These are phyloP conservation scores for Andrena chrysosceles DNA, from an alignment of 2,888 invertebrate species.

Conservation along the genomic window DNA sequence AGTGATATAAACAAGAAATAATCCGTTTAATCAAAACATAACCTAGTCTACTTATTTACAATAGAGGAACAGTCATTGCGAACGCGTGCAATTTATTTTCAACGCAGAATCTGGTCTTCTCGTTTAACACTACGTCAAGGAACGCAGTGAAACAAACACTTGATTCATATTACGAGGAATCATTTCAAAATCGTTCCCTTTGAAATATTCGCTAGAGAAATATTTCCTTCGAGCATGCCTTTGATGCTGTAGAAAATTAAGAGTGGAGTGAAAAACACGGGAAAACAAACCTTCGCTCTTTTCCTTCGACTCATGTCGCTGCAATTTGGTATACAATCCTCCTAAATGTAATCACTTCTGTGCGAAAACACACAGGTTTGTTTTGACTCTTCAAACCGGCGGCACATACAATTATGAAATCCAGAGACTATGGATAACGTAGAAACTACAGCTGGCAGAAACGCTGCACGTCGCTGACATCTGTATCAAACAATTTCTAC, in stretches of 20 bases:
- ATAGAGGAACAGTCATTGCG: not conserved
- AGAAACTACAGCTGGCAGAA: slow-evolving; percentile 18
- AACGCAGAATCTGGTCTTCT: not conserved
- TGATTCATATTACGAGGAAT: not conserved
- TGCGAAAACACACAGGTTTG: slow-evolving; percentile 67
- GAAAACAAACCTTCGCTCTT: slow-evolving; percentile 85
- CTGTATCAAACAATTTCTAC: slow-evolving; percentile 27
- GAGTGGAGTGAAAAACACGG: not conserved
- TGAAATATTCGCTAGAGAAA: not conserved
- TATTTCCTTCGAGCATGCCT: not conserved
- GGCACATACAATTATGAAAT: slow-evolving; percentile 62
- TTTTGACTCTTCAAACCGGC: slow-evolving; percentile 78
- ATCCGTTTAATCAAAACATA: slow-evolving; percentile 59
- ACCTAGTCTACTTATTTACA: slow-evolving; percentile 50
- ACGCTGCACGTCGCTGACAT: slow-evolving; percentile 15
- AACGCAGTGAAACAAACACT: not conserved
- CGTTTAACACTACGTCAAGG: not conserved
- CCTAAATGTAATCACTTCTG: slow-evolving; percentile 34
- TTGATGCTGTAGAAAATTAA: not conserved
- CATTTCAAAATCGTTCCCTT: not conserved
- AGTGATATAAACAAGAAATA: slow-evolving; percentile 12
- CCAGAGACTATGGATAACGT: slow-evolving; percentile 25
- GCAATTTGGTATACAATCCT: slow-evolving; percentile 20
- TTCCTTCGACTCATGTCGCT: slow-evolving; percentile 87
- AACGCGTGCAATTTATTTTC: not conserved